A percentile compares a stretch with the other conserved stretches of the same genome.
Evolutionary conservation across 2,113 vertebrate species (phyloP).

Genomic region (western clawed frog (Xenopus tropicalis)): DNA sequence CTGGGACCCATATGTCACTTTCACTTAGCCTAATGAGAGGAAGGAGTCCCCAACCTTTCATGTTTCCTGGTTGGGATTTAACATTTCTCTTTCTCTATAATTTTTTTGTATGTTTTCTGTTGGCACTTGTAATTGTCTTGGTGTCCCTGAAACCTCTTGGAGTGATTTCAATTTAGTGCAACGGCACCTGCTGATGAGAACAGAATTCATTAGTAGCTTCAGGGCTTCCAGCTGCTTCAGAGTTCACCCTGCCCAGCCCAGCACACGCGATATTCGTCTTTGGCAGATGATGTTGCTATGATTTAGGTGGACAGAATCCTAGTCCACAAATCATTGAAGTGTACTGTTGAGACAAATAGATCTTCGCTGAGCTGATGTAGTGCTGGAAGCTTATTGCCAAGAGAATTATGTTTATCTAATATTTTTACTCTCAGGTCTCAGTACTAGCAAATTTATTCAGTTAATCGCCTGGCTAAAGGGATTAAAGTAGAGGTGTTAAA

Average conservation of each 20-base stretch:
- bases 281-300: slow-evolving; percentile 34
- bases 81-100: slow-evolving; percentile 40
- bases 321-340: slow-evolving; percentile 25
- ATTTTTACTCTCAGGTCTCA: neutral
- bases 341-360: neutral
- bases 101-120: slow-evolving; percentile 35
- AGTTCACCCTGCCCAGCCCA: slow-evolving; percentile 38
- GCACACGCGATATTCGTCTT: slow-evolving; percentile 22
- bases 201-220: slow-evolving; percentile 43
- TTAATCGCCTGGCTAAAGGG: neutral
- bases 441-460: neutral
- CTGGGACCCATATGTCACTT: slow-evolving; percentile 38
- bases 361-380: neutral
- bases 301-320: slow-evolving; percentile 37
- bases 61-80: slow-evolving; percentile 37
- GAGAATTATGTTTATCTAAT: slow-evolving; percentile 12
- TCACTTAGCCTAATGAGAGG: slow-evolving; percentile 38
- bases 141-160: slow-evolving; percentile 41
- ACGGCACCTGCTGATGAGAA: slow-evolving; percentile 39
- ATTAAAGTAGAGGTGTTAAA: neutral
- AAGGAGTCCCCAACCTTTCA: slow-evolving; percentile 36
- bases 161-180: slow-evolving; percentile 44
- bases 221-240: slow-evolving; percentile 36
- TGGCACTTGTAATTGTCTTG: slow-evolving; percentile 39
- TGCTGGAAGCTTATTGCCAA: slow-evolving; percentile 14